These are phyloP conservation scores for Ganaspis sp. DNA, from an alignment of 1,140 invertebrate species.

Conservation along the genomic window DNA sequence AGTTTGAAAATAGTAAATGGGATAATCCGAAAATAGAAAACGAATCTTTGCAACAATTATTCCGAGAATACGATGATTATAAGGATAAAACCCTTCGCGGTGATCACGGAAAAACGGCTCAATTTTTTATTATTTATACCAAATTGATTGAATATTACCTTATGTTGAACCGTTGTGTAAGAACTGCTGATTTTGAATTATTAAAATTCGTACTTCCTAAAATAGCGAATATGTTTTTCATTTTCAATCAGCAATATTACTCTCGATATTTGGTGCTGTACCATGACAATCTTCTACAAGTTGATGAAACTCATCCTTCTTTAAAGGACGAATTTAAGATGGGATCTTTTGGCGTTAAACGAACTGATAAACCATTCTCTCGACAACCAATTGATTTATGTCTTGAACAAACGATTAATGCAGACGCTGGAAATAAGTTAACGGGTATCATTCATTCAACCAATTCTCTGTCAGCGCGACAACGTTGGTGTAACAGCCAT, in stretches of 20 bases:
- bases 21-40: no score
- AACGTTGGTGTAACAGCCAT: conserved; percentile 13
- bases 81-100: conserved; percentile 39
- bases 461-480: conserved; percentile 46
- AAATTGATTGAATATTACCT: conserved; percentile 52
- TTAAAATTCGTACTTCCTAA: conserved; percentile 50
- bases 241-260: conserved; percentile 64
- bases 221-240: conserved; percentile 60
- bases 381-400: conserved; percentile 46
- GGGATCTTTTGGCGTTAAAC: conserved; percentile 49
- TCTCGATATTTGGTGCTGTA: conserved; percentile 56
- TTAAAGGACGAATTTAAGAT: conserved; percentile 44
- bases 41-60: neutral
- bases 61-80: conserved; percentile 47
- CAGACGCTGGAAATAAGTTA: conserved; percentile 48
- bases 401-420: conserved; percentile 57
- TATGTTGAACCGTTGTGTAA: conserved; percentile 53
- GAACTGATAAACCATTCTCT: conserved; percentile 48
- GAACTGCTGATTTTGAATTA: conserved; percentile 55
- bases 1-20: no score
- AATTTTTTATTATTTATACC: conserved; percentile 50
- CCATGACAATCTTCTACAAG: conserved; percentile 33
- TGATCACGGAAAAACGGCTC: conserved; percentile 50
- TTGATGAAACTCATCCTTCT: conserved; percentile 51
- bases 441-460: conserved; percentile 49